Base-by-base conservation (phyloP, 2,888 invertebrate genomes). In the Graphium colonna region DNA sequence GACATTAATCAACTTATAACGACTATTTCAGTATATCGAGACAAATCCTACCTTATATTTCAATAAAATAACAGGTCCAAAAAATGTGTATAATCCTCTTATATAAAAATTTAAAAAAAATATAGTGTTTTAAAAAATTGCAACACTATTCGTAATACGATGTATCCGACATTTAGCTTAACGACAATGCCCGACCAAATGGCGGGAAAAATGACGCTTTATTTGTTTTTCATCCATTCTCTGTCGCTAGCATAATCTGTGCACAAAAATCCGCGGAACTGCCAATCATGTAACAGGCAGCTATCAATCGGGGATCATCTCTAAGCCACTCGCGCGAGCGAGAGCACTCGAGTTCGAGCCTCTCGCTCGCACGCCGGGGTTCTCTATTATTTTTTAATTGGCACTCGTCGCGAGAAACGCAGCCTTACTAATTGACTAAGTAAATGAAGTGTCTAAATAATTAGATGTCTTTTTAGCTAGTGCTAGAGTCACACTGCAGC, bases 351-450 rank as follows among this genome's bases (percentile, higher is more conserved):
- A n/a, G n/a, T n/a, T n/a, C n/a, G 53, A 69, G 60, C 64, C 64
- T 82, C 75, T 77, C 79, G 62, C 78, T 80, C 73, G 71, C 77
- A 77, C 77, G 65, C 66, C 63, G 73, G 71, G 76, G 72, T 70
- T 67, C 73, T 78, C 82, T 79, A 81, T 85, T 82, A 82, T 84
- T 83, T 87, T 87, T 88, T 89, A 88, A 88, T 89, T 88, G 88
- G 85, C 79, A 83, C 87, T 88, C 73, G 60, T 64, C 70, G 71
- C 70, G 76, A 77, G 77, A 79, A 21, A 79, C 73, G 76, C 78
- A 78, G 77, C 75, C 78, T 79, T 81, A 73, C 79, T 85, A 83
- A 86, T 87, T 87, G 83, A 83, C 76, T 82, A 82, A 86, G 77
- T 83, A 85, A 83, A 86, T 84, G 78, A 83, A 85, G 83, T 84